Conservation (phyloP, 2,888 invertebrate species). For the Dasypogon diadema region DNA sequence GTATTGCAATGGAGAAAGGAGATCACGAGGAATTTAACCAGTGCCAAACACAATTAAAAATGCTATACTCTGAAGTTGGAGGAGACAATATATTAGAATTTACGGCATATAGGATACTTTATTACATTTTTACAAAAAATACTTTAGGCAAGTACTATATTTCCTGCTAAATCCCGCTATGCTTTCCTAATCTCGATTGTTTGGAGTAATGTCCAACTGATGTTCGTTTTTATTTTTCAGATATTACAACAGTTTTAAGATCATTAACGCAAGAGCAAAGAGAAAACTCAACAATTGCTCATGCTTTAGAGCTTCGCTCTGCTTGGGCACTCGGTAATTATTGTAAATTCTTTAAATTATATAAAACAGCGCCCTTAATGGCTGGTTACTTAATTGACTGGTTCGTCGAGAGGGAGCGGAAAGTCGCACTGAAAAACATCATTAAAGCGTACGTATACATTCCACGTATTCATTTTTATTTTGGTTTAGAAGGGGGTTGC, state of each 20-base stretch:
- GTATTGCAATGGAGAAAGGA: constrained; percentile 96
- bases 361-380: constrained; percentile 92
- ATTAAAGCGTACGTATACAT: constrained; percentile 93
- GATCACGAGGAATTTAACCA: constrained; percentile 99
- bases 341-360: constrained; percentile 92
- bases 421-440: constrained; percentile 89
- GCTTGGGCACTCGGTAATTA: constrained; percentile 96
- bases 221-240: constrained; percentile 69
- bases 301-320: constrained; percentile 88
- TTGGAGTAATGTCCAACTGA: background rate
- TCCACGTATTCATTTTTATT: constrained; percentile 39
- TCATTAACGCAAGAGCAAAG: constrained; percentile 83
- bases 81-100: constrained; percentile 89
- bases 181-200: background rate
- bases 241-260: constrained; percentile 92
- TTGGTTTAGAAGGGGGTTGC: no score
- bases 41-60: constrained; percentile 97
- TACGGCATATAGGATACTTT: constrained; percentile 95
- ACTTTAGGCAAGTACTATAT: constrained; percentile 85
- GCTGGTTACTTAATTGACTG: constrained; percentile 97
- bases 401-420: constrained; percentile 96
- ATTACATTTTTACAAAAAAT: constrained; percentile 98
- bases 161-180: no score
- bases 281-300: constrained; percentile 83
- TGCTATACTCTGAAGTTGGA: constrained; percentile 88